A percentile compares a stretch with the other conserved stretches of the same genome.
phyloP scores from a whole-genome alignment of 1,140 invertebrate genomes.

The Aplysia californica region DNA sequence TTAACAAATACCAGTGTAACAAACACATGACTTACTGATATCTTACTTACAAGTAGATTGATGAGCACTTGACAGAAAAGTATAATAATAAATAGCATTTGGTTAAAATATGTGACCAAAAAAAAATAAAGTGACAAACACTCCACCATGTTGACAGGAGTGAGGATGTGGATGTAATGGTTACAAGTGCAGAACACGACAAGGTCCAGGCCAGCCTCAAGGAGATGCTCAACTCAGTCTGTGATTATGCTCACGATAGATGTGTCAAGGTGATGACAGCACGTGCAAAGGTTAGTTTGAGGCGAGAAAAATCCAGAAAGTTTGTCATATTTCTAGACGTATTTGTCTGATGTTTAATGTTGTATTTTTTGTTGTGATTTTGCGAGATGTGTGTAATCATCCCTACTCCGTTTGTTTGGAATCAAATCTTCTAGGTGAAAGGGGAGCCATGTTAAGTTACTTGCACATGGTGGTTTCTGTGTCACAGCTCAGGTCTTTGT shows the following conservation, averaged over 20 bases:
- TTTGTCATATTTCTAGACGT: neutral
- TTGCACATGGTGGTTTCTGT: too few relatives aligned
- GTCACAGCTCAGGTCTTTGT: neutral
- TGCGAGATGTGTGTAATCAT: neutral
- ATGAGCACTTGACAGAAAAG: too few relatives aligned
- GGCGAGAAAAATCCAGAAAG: neutral
- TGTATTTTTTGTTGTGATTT: neutral
- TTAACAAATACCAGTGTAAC: too few relatives aligned
- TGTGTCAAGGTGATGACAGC: slow-evolving; percentile 87
- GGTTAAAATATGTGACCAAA: too few relatives aligned
- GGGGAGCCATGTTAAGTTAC: too few relatives aligned
- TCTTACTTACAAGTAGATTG: too few relatives aligned
- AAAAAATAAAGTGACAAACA: too few relatives aligned
- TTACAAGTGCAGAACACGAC: slow-evolving; percentile 77
- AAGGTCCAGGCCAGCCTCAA: slow-evolving; percentile 78
- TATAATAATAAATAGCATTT: too few relatives aligned
- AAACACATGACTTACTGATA: too few relatives aligned
- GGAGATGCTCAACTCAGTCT: slow-evolving; percentile 82
- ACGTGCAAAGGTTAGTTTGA: slow-evolving; percentile 73
- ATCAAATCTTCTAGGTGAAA: too few relatives aligned
- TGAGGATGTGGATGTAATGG: slow-evolving; percentile 68
- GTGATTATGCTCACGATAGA: slow-evolving; percentile 92
- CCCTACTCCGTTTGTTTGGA: too few relatives aligned
- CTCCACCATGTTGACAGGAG: too few relatives aligned
- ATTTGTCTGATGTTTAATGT: neutral